A percentile compares a stretch with the other conserved stretches of the same genome.
Conservation (phyloP, 2,888 invertebrate species). For the Galeopsomyia nigrocyanea region DNA sequence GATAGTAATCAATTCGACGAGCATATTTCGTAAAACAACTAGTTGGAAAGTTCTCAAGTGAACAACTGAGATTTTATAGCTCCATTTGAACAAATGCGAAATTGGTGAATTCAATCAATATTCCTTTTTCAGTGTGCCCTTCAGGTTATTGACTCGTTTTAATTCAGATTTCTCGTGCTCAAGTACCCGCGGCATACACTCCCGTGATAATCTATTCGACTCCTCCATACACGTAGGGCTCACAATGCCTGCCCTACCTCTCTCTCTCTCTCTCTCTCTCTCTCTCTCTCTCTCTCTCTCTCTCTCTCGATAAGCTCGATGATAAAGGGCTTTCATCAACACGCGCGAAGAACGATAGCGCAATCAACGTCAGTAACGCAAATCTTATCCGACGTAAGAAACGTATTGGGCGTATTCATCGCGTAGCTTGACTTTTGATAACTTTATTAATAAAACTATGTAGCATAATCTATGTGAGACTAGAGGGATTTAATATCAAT, state of each 20-base stretch:
- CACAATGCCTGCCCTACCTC: background rate
- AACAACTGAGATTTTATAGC: too few species aligned
- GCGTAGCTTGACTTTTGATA: too few species aligned
- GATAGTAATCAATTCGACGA: too few species aligned
- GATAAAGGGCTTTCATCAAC: conserved; percentile 39
- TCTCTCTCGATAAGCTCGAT: conserved; percentile 33
- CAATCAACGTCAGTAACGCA: conserved; percentile 27
- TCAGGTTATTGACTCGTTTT: too few species aligned
- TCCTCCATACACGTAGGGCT: background rate
- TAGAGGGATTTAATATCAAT: too few species aligned
- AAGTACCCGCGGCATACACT: background rate
- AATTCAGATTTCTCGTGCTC: background rate
- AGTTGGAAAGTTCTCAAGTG: too few species aligned
- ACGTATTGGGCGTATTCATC: conserved; percentile 3
- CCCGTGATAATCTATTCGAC: background rate
- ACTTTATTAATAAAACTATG: too few species aligned
- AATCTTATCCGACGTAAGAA: conserved; percentile 12
- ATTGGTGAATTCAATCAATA: too few species aligned
- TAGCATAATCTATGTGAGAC: too few species aligned
- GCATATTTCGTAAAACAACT: too few species aligned
- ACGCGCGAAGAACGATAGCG: conserved; percentile 21
- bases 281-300: conserved; percentile 2
- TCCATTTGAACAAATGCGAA: too few species aligned
- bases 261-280: conserved; percentile 7
- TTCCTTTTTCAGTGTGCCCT: too few species aligned